Base-by-base conservation (phyloP, 2,797 vertebrate species). In the Malacoraja senta region DNA sequence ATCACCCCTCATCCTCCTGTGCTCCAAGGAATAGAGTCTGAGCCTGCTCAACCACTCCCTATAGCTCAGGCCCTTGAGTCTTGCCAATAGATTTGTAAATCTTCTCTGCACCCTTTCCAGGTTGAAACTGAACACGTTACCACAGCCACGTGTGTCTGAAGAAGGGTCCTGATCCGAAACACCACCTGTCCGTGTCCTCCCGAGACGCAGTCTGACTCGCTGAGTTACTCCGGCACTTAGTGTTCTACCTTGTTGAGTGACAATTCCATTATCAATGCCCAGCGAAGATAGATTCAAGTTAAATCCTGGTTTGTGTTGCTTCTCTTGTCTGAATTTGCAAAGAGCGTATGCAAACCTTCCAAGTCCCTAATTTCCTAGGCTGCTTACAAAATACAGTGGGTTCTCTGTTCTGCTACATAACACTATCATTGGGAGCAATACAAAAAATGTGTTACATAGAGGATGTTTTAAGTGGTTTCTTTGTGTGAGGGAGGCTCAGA, bases 391-490 rank as follows among this genome's bases (percentile, higher is more conserved):
- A 44, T 91, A 91, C 90, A 91, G 35, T 91, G 71, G 35, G 21
- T 32, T 68, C 38, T 74, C 90, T 91, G 90, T 91, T 71, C 65
- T 38, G 19, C 68, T 74, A 29, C 90, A 91, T 29, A 44, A 53
- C 71, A 19, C 90, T 91, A 53, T 91, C 68, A 74, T 91, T 53
- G 68, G 68, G 68, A 74, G 90, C 68, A 38, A 53, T 91, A 74
- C 90, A 91, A 72, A 91, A 81, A 91, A 91, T 91, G 90, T 91
- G 90, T 91, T 91, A 74, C 68, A 91, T 53, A 26, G 90, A 74
- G 71, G 68, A 38, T 91, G 90, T 91, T 74, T 91, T 91, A 72
- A 72, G 90, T 91, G 35, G 90, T 91, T 91, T 91, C 90, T 91
- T 91, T 74, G 21, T 91, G 90, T 74, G 90, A 74, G 68, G 13